Conservation (phyloP, 2,888 invertebrate species). For the Clistopyga incitator region DNA sequence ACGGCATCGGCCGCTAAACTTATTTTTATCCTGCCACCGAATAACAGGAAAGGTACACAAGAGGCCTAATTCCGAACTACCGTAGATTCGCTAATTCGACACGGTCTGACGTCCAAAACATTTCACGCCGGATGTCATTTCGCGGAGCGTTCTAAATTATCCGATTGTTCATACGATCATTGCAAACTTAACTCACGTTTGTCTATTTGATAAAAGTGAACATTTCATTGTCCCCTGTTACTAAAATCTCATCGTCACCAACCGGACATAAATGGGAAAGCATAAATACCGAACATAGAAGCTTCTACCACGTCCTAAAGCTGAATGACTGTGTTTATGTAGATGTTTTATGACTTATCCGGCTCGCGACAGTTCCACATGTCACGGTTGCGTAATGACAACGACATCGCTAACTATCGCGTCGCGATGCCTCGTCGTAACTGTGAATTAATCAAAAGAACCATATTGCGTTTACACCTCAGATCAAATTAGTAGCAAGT, state of each 20-base stretch:
- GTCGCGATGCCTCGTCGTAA: neutral
- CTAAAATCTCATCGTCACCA: neutral
- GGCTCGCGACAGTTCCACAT: neutral
- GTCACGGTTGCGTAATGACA: conserved; percentile 20
- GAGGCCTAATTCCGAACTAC: neutral
- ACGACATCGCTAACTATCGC: conserved; percentile 8
- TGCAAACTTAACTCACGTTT: neutral
- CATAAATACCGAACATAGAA: neutral
- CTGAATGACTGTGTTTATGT: neutral
- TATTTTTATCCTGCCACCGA: neutral
- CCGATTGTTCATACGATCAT: neutral
- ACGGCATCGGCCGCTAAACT: neutral
- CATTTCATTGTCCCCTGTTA: neutral
- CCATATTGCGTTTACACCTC: conserved; percentile 8
- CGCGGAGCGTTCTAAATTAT: neutral
- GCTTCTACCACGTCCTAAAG: neutral
- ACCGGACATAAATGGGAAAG: neutral
- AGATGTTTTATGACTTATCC: conserved; percentile 5
- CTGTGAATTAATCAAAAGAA: conserved; percentile 7
- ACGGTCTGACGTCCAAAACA: neutral
- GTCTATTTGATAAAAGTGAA: neutral
- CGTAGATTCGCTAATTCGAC: neutral
- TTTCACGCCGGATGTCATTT: conserved; percentile 9
- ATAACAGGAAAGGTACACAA: neutral
- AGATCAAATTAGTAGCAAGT: neutral